A percentile compares a stretch with the other conserved stretches of the same genome.
These are phyloP conservation scores for Microchrysa polita DNA, from an alignment of 2,888 invertebrate species.

Conservation along the genomic window DNA sequence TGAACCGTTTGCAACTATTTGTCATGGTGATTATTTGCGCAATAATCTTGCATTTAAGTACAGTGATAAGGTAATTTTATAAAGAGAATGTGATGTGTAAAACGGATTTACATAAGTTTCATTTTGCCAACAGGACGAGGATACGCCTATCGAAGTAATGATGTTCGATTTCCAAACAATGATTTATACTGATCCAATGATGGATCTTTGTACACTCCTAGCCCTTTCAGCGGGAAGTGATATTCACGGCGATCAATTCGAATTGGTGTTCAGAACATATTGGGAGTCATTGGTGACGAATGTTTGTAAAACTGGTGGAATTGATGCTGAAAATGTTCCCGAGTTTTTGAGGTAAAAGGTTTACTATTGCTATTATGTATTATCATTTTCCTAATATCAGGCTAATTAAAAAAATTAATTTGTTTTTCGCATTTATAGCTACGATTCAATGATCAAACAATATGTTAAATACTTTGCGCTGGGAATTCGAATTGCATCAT, in stretches of 20 bases:
- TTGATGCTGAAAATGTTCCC: constrained; percentile 53
- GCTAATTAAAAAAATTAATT: no score
- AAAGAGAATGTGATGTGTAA: background rate
- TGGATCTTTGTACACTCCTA: constrained; percentile 59
- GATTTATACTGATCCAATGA: constrained; percentile 61
- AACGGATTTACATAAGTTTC: background rate
- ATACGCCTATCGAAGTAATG: constrained; percentile 56
- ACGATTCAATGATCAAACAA: constrained; percentile 57
- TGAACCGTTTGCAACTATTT: constrained; percentile 60
- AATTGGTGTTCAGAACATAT: constrained; percentile 58
- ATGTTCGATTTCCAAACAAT: constrained; percentile 64
- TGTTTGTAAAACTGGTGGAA: constrained; percentile 48
- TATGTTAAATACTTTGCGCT: constrained; percentile 58
- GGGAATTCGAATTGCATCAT: constrained; percentile 53
- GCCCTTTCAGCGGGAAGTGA: constrained; percentile 57
- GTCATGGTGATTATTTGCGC: constrained; percentile 62
- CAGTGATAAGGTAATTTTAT: constrained; percentile 40
- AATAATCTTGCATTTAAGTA: constrained; percentile 63
- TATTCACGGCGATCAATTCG: constrained; percentile 53
- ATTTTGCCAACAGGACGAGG: constrained; percentile 50
- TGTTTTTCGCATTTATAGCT: constrained; percentile 51
- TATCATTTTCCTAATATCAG: no score
- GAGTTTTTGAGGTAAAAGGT: constrained; percentile 56
- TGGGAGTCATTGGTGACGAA: constrained; percentile 54
- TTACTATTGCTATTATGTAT: no score